Evolutionary conservation across 1,140 invertebrate genomes (phyloP).

Genomic region (Zophobas atratus): DNA sequence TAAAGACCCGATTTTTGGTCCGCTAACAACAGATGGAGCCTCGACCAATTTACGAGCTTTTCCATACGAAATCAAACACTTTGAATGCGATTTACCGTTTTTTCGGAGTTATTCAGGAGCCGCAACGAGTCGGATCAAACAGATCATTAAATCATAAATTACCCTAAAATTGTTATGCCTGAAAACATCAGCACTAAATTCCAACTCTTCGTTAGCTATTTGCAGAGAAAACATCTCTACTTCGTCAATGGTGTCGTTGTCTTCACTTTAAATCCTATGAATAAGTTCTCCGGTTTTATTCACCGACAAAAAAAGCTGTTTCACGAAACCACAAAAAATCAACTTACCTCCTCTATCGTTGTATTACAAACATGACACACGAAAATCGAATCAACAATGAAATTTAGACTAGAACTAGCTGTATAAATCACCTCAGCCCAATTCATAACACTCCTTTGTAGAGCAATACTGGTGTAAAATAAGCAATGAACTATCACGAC

Average conservation of each 20-base stretch:
- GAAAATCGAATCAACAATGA: not conserved
- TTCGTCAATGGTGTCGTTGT: slow-evolving; percentile 53
- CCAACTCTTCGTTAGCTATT: slow-evolving; percentile 56
- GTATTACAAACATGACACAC: slow-evolving; percentile 17
- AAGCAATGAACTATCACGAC: not conserved
- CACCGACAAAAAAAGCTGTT: not conserved
- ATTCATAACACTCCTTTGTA: not conserved
- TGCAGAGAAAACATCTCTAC: slow-evolving; percentile 61
- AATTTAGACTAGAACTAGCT: not conserved
- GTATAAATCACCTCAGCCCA: not conserved
- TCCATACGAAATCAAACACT: too few relatives aligned
- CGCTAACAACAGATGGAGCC: too few relatives aligned
- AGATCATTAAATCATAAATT: too few relatives aligned
- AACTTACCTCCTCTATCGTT: slow-evolving; percentile 6
- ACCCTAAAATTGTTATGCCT: slow-evolving; percentile 56
- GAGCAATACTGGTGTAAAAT: not conserved
- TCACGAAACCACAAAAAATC: not conserved
- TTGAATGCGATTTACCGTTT: too few relatives aligned
- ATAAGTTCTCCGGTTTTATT: slow-evolving; percentile 54
- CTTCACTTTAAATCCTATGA: slow-evolving; percentile 57
- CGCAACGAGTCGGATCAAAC: too few relatives aligned
- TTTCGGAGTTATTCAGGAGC: too few relatives aligned
- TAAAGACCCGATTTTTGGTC: too few relatives aligned
- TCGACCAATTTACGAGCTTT: too few relatives aligned
- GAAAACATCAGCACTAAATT: slow-evolving; percentile 58